Conservation (phyloP, 2,797 vertebrate species). For the Chaenodraco wilsoni region DNA sequence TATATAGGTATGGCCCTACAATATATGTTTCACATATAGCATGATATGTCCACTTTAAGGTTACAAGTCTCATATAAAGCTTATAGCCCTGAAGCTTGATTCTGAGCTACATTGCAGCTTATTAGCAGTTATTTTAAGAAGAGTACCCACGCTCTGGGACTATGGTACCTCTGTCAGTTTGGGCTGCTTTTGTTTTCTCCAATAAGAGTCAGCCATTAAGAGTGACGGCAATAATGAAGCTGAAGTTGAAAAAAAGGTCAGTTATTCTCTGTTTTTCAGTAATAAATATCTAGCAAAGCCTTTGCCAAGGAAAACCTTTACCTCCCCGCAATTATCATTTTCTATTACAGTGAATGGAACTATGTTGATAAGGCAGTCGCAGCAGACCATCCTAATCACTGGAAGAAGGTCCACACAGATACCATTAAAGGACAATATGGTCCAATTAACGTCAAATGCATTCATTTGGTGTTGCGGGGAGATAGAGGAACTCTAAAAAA, state of each 20-base stretch:
- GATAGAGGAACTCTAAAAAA: not conserved
- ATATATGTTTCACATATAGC: too few relatives aligned
- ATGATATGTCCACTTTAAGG: too few relatives aligned
- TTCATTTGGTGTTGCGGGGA: not conserved
- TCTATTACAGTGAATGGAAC: not conserved
- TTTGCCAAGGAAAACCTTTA: not conserved
- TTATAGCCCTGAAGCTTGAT: too few relatives aligned
- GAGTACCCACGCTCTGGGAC: not conserved
- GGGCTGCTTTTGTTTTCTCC: conserved; percentile 3
- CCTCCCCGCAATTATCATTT: too few relatives aligned
- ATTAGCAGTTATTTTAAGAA: not conserved
- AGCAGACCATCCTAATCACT: not conserved
- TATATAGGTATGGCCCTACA: too few relatives aligned
- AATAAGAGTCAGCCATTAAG: not conserved
- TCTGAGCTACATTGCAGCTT: not conserved
- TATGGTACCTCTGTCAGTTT: conserved; percentile 12
- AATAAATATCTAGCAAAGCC: not conserved
- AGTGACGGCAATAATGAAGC: not conserved
- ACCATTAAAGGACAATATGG: not conserved
- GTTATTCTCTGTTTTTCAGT: not conserved
- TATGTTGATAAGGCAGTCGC: not conserved
- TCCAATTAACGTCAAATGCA: conserved; percentile 6
- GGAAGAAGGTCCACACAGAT: not conserved
- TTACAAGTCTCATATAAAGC: too few relatives aligned
- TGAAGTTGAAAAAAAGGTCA: not conserved